phyloP scores from a whole-genome alignment of 2,113 vertebrate species.

The Sardina pilchardus region DNA sequence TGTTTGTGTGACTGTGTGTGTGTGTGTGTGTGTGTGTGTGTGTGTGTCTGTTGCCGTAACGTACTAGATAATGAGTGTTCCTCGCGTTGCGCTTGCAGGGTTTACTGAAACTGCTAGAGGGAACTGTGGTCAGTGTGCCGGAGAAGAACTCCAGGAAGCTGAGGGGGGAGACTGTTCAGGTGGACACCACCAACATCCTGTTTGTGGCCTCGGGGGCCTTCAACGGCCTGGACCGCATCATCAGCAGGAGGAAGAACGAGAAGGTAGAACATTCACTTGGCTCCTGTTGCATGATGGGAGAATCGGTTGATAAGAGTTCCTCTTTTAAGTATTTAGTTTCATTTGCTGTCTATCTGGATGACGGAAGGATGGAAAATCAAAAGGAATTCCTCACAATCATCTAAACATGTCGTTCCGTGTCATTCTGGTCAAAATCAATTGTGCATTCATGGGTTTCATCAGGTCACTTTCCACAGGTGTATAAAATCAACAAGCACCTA shows the following conservation, averaged over 20 bases:
- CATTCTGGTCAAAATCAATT: too few species aligned
- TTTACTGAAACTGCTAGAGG: slow-evolving; percentile 85
- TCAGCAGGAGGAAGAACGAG: slow-evolving; percentile 89
- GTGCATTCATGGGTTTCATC: too few species aligned
- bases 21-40: background rate
- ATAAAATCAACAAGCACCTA: too few species aligned
- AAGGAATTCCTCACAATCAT: too few species aligned
- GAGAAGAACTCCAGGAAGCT: slow-evolving; percentile 88
- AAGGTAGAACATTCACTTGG: slow-evolving; percentile 67
- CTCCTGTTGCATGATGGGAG: too few species aligned
- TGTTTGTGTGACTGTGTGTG: too few species aligned
- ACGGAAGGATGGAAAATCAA: too few species aligned
- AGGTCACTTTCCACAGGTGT: too few species aligned
- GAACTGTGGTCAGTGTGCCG: slow-evolving; percentile 86
- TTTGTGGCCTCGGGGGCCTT: slow-evolving; percentile 89
- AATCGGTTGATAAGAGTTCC: too few species aligned
- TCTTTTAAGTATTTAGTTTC: too few species aligned
- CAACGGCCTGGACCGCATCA: slow-evolving; percentile 88
- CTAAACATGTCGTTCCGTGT: too few species aligned
- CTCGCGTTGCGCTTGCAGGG: slow-evolving; percentile 67
- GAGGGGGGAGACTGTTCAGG: slow-evolving; percentile 86
- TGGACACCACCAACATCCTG: slow-evolving; percentile 88
- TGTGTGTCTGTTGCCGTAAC: background rate
- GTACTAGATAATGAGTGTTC: background rate
- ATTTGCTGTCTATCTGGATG: too few species aligned